These are phyloP conservation scores for Cabera pusaria DNA, from an alignment of 2,888 invertebrate genomes.

Conservation along the genomic window DNA sequence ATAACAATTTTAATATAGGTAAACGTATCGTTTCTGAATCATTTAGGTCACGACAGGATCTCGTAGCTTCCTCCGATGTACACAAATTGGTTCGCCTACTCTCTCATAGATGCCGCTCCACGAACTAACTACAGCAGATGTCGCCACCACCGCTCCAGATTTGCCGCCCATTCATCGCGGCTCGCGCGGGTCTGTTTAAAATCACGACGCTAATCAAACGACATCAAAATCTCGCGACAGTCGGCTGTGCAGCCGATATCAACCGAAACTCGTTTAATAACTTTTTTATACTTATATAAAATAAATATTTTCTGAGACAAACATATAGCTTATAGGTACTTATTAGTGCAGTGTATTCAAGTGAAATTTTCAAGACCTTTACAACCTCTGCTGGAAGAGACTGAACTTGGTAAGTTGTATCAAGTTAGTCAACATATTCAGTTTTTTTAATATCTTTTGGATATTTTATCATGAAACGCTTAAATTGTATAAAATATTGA, in stretches of 20 bases:
- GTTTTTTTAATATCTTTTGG: too few relatives aligned
- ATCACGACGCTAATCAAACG: constrained; percentile 61
- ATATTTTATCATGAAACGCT: too few relatives aligned
- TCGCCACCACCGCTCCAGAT: constrained; percentile 36
- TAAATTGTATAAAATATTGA: too few relatives aligned
- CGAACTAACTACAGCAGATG: constrained; percentile 37
- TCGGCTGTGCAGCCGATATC: constrained; percentile 35
- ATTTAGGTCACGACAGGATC: too few relatives aligned
- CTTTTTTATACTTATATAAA: constrained; percentile 5
- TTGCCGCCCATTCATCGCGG: constrained; percentile 44
- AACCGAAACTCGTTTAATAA: constrained; percentile 8
- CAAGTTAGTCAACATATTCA: too few relatives aligned
- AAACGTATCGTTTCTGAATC: too few relatives aligned
- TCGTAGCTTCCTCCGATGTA: too few relatives aligned
- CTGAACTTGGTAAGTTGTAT: constrained; percentile 23
- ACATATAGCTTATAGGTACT: too few relatives aligned
- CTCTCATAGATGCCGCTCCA: constrained; percentile 53
- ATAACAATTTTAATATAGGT: too few relatives aligned
- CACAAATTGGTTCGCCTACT: constrained; percentile 43
- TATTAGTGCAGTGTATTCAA: constrained; percentile 21
- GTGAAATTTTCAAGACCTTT: constrained; percentile 9
- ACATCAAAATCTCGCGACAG: constrained; percentile 71
- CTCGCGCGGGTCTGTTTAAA: constrained; percentile 63
- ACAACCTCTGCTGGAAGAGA: constrained; percentile 7
- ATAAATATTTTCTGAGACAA: too few relatives aligned